Evolutionary conservation across 2,113 vertebrate species (phyloP).

Genomic region (Serinus canaria): DNA sequence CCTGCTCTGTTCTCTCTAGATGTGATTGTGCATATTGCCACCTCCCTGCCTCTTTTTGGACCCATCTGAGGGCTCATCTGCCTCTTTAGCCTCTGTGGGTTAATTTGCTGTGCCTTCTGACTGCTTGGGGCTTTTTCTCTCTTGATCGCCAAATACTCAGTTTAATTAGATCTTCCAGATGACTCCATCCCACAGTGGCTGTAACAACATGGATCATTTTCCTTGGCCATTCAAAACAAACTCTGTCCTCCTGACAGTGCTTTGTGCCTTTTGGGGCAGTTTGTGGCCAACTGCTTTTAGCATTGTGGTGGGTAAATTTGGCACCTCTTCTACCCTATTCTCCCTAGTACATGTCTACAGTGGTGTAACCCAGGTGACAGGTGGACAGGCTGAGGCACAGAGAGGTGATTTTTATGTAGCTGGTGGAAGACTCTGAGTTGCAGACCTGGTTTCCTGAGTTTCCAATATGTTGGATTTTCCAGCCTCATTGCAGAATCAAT

Average conservation of each 20-base stretch:
- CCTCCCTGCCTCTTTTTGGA: background rate
- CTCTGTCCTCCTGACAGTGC: background rate
- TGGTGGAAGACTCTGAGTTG: background rate
- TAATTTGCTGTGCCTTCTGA: background rate
- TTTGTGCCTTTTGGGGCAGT: background rate
- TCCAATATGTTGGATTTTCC: background rate
- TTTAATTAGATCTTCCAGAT: conserved; percentile 10
- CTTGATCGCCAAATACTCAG: background rate
- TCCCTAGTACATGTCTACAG: background rate
- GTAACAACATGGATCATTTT: conserved; percentile 22
- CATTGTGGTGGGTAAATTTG: background rate
- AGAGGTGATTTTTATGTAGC: background rate
- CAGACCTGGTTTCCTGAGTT: background rate
- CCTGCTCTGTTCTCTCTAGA: background rate
- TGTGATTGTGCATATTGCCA: background rate
- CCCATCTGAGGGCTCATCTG: background rate
- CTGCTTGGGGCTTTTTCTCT: background rate
- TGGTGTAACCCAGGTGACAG: background rate
- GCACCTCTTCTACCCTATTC: background rate
- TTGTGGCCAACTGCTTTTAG: background rate
- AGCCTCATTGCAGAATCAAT: background rate
- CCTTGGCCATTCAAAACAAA: background rate
- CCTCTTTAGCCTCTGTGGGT: background rate
- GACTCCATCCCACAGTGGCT: background rate
- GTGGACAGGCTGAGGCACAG: background rate